Conservation (phyloP, 2,113 vertebrate genomes). For the Cyanocitta stelleri region DNA sequence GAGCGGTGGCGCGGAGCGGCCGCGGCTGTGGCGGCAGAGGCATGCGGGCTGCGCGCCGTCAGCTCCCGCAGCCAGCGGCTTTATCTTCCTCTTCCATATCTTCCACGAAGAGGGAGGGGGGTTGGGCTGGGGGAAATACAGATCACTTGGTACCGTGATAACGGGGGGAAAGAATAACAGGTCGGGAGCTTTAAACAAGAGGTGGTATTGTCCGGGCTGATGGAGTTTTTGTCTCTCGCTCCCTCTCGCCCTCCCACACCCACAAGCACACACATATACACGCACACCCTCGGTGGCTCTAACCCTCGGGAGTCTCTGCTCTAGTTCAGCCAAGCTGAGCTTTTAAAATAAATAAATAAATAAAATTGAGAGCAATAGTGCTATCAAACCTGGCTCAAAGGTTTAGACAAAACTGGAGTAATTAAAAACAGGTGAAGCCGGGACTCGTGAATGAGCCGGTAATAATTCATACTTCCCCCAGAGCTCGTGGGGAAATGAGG, state of each 20-base stretch:
- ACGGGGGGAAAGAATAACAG: not conserved
- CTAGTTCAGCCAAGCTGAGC: not conserved
- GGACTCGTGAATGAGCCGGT: not conserved
- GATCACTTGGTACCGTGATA: slow-evolving; percentile 45
- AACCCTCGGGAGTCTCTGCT: not conserved
- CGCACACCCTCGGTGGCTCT: not conserved
- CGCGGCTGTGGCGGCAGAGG: not conserved
- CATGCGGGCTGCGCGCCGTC: slow-evolving; percentile 2
- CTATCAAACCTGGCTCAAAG: slow-evolving; percentile 36
- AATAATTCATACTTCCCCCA: not conserved
- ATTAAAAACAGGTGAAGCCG: not conserved
- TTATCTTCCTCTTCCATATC: slow-evolving; percentile 67
- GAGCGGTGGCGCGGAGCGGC: not conserved
- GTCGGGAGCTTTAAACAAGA: not conserved
- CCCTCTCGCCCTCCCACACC: not conserved
- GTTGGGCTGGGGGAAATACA: not conserved
- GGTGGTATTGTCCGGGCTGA: not conserved
- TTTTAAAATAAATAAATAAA: not conserved
- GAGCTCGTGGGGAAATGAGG: not conserved
- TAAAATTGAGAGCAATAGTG: not conserved
- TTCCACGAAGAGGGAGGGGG: slow-evolving; percentile 30
- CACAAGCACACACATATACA: not conserved
- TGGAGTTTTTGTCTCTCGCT: slow-evolving; percentile 7
- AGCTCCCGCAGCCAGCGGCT: slow-evolving; percentile 27
- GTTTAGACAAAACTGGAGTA: not conserved